A percentile compares a stretch with the other conserved stretches of the same genome.
Conservation (phyloP, 1,140 invertebrate genomes). For the Gryon sp. region DNA sequence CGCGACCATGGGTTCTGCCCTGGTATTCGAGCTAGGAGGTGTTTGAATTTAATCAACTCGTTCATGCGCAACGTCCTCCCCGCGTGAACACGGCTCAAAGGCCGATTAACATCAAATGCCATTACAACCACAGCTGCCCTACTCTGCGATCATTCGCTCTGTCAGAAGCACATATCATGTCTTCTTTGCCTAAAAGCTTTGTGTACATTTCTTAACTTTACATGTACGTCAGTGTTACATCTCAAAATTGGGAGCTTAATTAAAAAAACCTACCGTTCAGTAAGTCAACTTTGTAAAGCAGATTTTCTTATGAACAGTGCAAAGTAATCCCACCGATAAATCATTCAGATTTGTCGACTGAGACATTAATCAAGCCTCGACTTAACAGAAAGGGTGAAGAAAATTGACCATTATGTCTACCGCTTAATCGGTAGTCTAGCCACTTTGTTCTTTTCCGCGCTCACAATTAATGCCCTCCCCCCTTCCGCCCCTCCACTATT, state of each 20-base stretch:
- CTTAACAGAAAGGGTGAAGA: slow-evolving; percentile 56
- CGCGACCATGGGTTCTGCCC: slow-evolving; percentile 59
- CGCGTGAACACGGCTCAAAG: slow-evolving; percentile 74
- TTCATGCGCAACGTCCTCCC: slow-evolving; percentile 74
- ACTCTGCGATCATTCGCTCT: slow-evolving; percentile 47
- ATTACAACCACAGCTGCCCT: slow-evolving; percentile 66
- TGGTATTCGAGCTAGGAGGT: slow-evolving; percentile 75
- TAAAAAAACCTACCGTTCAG: no score
- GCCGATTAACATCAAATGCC: slow-evolving; percentile 77
- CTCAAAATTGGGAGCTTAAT: no score
- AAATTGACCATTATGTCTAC: slow-evolving; percentile 63
- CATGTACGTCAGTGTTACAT: no score
- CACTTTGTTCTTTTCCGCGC: slow-evolving; percentile 59
- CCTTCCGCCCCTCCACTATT: no score
- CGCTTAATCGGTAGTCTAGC: slow-evolving; percentile 48
- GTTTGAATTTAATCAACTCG: slow-evolving; percentile 80
- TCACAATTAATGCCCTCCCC: slow-evolving; percentile 48
- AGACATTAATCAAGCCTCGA: slow-evolving; percentile 55
- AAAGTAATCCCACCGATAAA: slow-evolving; percentile 43
- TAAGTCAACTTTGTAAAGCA: slow-evolving; percentile 10
- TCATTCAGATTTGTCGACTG: slow-evolving; percentile 40
- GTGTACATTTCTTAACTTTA: no score
- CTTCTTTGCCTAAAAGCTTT: slow-evolving; percentile 55
- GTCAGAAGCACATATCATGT: slow-evolving; percentile 41
- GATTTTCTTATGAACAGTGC: slow-evolving; percentile 39